Percentiles rank a stretch among this genome's conserved stretches.
These are phyloP conservation scores for Dasyprocta punctata DNA, from an alignment of 2,113 vertebrate genomes.

Conservation along the genomic window DNA sequence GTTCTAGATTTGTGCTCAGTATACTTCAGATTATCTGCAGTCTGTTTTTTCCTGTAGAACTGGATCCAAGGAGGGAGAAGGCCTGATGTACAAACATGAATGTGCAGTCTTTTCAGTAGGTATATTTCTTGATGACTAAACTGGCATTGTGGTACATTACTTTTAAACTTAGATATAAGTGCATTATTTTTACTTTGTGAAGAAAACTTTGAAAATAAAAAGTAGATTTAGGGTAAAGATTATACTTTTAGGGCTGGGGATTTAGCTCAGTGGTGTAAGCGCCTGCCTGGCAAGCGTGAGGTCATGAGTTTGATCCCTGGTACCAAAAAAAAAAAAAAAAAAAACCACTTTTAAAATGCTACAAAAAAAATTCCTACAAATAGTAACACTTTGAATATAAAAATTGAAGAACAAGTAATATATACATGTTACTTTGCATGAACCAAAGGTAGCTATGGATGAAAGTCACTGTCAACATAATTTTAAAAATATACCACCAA, in stretches of 20 bases:
- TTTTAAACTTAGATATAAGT: neutral
- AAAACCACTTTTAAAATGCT: too few relatives aligned
- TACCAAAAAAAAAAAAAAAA: too few relatives aligned
- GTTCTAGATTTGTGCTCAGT: neutral
- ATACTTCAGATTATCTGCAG: neutral
- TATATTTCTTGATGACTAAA: neutral
- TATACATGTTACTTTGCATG: neutral
- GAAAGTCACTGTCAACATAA: neutral
- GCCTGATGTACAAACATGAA: neutral
- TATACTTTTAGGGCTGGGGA: too few relatives aligned
- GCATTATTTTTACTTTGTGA: neutral
- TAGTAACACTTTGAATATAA: neutral
- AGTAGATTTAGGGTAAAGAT: conserved; percentile 20
- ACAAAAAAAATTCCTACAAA: neutral
- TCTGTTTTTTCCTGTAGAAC: neutral
- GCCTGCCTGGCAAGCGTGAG: too few relatives aligned
- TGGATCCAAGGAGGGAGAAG: neutral
- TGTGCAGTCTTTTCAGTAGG: neutral
- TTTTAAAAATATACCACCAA: conserved; percentile 17
- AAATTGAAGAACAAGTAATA: neutral
- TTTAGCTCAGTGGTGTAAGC: too few relatives aligned
- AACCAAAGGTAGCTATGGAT: neutral
- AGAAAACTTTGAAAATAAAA: conserved; percentile 35
- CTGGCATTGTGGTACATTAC: neutral
- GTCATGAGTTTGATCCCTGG: too few relatives aligned